phyloP scores from a whole-genome alignment of 2,888 invertebrate species.

The Amphipoea lucens region DNA sequence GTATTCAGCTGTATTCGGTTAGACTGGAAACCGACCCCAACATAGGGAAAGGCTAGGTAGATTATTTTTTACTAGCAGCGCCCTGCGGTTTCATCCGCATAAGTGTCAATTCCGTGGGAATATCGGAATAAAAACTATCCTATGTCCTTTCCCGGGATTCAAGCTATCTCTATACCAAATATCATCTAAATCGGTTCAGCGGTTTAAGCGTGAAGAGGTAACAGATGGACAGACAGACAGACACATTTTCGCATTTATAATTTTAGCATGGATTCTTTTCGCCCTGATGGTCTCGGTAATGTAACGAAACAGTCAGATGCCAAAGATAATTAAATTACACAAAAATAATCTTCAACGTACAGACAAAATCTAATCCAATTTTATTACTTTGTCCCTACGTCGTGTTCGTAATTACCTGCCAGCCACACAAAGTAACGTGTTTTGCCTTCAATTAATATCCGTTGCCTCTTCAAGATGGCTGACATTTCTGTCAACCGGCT shows the following conservation, averaged over 20 bases:
- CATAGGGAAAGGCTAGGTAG: neutral
- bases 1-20: neutral
- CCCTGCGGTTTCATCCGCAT: no score
- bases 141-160: no score
- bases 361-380: constrained; percentile 16
- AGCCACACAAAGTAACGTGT: constrained; percentile 60
- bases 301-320: neutral
- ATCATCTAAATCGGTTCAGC: no score
- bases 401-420: constrained; percentile 52
- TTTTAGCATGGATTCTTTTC: neutral
- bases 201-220: no score
- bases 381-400: constrained; percentile 6
- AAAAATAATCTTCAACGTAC: neutral
- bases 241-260: no score
- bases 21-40: neutral
- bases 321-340: neutral
- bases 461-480: constrained; percentile 36
- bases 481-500: constrained; percentile 51
- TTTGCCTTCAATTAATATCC: constrained; percentile 59
- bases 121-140: no score
- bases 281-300: neutral
- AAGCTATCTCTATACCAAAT: no score
- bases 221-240: no score
- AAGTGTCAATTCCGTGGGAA: no score
- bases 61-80: neutral